Evolutionary conservation across 2,113 vertebrate species (phyloP), one percentile per base, ranked within the genome.

Genomic region (Vidua chalybeata): DNA sequence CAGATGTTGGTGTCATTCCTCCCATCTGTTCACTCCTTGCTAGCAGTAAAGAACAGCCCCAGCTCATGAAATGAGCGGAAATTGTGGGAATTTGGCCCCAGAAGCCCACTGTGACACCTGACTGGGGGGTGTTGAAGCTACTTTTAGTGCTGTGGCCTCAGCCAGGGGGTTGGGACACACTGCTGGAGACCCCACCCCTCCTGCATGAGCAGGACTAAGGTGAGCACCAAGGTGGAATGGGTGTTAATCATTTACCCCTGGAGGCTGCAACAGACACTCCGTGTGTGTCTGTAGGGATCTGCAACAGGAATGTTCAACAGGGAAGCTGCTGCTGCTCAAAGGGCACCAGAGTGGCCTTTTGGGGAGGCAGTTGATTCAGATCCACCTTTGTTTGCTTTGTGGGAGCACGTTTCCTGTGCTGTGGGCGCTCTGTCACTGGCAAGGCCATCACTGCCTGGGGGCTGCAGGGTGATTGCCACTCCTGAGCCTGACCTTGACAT

Each of bases 371-470:
- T 33, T 77, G 71, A 3, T 80, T 80, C 84, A 76, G 84, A 96
- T 92, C 67, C 86, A 81, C 90, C 93, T 83, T 73, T 96, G 84
- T 96, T 97, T 94, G 94, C 51, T 85, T 45, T 93, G 66, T 23
- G 55, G 74, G 55, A 93, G 48, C 56, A 37, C 9, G 0, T 80
- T 80, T 67, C 46, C 41, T 0, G 0, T 26, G 84, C 66, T 1
- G 2, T 10, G 66, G 74, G 66, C 52, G 62, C 11, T n/a, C 61
- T 45, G 51, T 10, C 61, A 15, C 31, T 23, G 73, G 62, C 75
- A 54, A n/a, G 18, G 69, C 43, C n/a, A 4, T 10, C 20, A 0
- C 66, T 4, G 3, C 1, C 1, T 30, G n/a, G 72, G 56, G 56
- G 52, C 22, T 26, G 30, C 24, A 21, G n/a, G 58, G 43, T 39